Base-by-base conservation (phyloP, 2,113 vertebrate genomes). In the Oxyura jamaicensis region DNA sequence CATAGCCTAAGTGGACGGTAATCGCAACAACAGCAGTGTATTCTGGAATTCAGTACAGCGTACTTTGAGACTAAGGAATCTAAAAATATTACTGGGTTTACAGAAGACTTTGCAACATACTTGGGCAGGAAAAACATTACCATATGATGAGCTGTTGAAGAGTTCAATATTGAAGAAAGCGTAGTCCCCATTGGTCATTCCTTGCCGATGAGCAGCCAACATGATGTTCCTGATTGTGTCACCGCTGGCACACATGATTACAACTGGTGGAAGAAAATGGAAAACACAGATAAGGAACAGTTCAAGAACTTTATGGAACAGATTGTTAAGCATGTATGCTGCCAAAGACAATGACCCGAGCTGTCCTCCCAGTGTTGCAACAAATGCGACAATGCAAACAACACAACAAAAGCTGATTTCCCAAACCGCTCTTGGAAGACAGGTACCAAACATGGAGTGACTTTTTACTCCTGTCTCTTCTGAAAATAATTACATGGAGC, bases 141-240 rank as follows among this genome's bases (percentile, higher is more conserved):
- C 99, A 29, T 99, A 99, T 62, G 98, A 98, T 6, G 99, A 99
- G 55, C 99, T 98, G 93, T 99, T 99, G 98, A 99, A 99, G 92
- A 99, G 99, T 88, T 99, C 99, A 10, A 99, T 98, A 96, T 99
- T 99, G 97, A 99, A 99, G 98, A 99, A 99, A 84, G 99, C 98
- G 2, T 98, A 98, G 87, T 98, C 99, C 60, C 99, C 99, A 0
- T 97, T 98, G 96, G 99, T 99, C 98, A 99, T 96, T 95, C 98
- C 98, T 29, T 97, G 98, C 26, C 98, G 97, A 97, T 99, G 99
- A 15, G 98, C 99, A 28, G 98, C 98, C 96, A 99, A 92, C 99
- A 99, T 99, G 97, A 99, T 98, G 73, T 98, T 98, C 87, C 99
- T 97, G 82, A 99, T 97, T 66, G 97, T 98, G 93, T 99, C 98